Evolutionary conservation across 1,140 invertebrate species (phyloP), one percentile per base, ranked within the genome.

Genomic region (Drosophila athabasca): DNA sequence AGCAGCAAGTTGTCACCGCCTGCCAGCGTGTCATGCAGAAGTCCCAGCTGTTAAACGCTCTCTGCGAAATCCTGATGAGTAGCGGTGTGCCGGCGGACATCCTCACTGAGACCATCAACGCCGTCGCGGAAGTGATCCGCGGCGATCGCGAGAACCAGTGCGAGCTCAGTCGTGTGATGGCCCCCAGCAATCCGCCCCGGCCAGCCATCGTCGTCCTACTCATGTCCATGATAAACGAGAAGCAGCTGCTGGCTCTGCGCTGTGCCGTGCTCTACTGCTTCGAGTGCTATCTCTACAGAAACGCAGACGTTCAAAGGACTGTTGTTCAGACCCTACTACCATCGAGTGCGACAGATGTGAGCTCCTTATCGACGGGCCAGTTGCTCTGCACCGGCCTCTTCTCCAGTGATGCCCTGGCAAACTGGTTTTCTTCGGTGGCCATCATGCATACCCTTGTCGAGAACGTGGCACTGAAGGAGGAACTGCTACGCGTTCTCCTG

Each of bases 211-310:
- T 99, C 0, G 96, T 99, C 45, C 93, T 99, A 7, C 92, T 99
- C 9, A 98, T 99, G 96, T 99, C 98, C 0, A 99, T 99, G 98
- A 97, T 99, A 2, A 99, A 99, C 92, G 98, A 99, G 85, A 99
- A 99, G 91, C 99, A 99, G 92, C 96, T 97, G 11, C 97, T 99
- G 90, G 92, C 94, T 7, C 92, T 99, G 54, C 94, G 98, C 55
- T 98, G 97, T 93, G 96, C 99, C 1, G 98, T 99, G 8, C 94
- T 99, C 0, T 99, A 99, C 91, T 99, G 98, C 91, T 99, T 99
- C 91, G 95, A 99, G 93, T 99, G 97, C 92, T 99, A 97, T 91
- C 93, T 99, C 0, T 98, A 96, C 90, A 97, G 96, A 92, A 99
- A 99, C 92, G 96, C 97, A 87, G 93, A 95, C n/a, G 95, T 95